phyloP scores from a whole-genome alignment of 2,797 vertebrate genomes.

The Zonotrichia albicollis region DNA sequence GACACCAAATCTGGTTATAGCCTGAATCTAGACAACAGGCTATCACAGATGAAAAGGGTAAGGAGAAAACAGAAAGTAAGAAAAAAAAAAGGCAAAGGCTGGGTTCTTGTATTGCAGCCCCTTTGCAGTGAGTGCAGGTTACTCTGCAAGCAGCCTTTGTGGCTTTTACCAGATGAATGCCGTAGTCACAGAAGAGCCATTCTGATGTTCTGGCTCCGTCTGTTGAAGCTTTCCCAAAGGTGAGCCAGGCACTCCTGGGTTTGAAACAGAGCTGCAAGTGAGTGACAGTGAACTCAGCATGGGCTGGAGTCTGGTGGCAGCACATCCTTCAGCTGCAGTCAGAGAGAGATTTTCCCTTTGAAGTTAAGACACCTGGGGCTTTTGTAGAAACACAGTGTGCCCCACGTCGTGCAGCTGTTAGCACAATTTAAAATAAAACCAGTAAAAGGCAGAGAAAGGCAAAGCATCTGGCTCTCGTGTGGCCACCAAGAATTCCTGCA shows the following conservation, averaged over 20 bases:
- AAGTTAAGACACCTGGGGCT: conserved; percentile 33
- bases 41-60: background rate
- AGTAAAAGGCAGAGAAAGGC: background rate
- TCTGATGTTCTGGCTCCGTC: background rate
- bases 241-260: background rate
- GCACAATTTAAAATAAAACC: background rate
- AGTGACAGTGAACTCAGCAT: background rate
- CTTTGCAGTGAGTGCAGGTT: background rate
- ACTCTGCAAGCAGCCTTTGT: background rate
- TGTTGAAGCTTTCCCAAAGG: background rate
- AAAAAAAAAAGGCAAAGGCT: background rate
- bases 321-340: conserved; percentile 4
- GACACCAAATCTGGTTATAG: background rate
- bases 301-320: background rate
- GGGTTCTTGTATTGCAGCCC: background rate
- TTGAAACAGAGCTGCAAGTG: background rate
- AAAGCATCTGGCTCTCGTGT: background rate
- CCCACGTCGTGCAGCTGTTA: background rate
- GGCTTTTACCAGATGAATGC: background rate
- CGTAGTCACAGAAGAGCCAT: background rate
- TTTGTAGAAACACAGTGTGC: background rate
- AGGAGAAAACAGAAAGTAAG: background rate
- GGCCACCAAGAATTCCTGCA: background rate
- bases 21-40: background rate
- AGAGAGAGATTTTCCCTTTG: background rate